phyloP scores from a whole-genome alignment of 2,113 vertebrate genomes.

The Cichladusa arquata region DNA sequence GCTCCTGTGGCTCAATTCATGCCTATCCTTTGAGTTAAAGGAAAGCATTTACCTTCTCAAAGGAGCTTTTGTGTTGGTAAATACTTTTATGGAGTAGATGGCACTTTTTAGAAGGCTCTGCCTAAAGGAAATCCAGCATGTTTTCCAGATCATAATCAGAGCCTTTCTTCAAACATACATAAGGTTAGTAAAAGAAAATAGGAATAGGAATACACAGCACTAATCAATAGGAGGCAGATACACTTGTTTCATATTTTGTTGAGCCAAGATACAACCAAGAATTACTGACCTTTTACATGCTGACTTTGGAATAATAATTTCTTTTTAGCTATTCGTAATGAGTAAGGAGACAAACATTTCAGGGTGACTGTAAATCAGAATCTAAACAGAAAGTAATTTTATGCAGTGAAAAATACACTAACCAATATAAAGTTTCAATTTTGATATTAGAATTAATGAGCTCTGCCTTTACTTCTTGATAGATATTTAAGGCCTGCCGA shows the following conservation, averaged over 20 bases:
- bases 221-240: neutral
- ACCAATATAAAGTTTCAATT: neutral
- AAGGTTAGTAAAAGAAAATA: neutral
- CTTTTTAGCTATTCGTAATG: neutral
- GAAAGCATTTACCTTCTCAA: neutral
- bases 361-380: neutral
- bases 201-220: neutral
- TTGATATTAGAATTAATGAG: neutral
- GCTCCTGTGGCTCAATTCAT: neutral
- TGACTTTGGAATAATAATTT: neutral
- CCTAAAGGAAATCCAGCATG: neutral
- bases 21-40: neutral
- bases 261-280: neutral
- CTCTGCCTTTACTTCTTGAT: neutral
- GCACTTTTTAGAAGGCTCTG: neutral
- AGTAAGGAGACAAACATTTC: neutral
- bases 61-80: neutral
- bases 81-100: neutral
- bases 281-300: neutral
- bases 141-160: neutral
- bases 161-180: neutral
- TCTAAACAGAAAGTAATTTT: neutral
- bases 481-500: neutral
- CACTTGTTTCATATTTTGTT: neutral
- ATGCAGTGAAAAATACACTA: neutral